Base-by-base conservation (phyloP, 1,140 invertebrate genomes). In the Marisa cornuarietis region DNA sequence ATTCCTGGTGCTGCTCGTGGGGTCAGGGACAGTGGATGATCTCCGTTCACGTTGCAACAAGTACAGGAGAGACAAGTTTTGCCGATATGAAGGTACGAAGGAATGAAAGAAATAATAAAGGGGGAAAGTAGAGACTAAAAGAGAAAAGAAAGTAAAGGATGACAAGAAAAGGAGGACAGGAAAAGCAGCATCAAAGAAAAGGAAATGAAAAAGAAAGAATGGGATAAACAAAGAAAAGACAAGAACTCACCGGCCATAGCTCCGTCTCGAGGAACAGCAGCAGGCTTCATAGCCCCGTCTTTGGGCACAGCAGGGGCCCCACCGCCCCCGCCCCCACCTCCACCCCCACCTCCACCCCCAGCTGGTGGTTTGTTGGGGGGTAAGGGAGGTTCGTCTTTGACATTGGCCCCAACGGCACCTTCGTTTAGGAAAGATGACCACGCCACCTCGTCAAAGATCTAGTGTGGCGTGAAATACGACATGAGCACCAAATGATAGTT, bases 371-470 rank as follows among this genome's bases (percentile, higher is more conserved):
- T 77, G n/a, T 42, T 77, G 20, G 63, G 63, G 26, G 18, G 63
- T 31, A 77, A n/a, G 11, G 42, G 63, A 2, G 76, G 76, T n/a
- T 77, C 76, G 63, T 77, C 76, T 63, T 77, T 77, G 42, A 77
- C 63, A 63, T 77, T 77, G 76, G 63, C 76, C 5, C 76, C 76
- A 1, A 77, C 76, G 20, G 54, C 65, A 0, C 76, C 76, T 49
- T 77, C 76, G n/a, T 68, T 68, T 18, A 77, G 63, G 20, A 77
- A n/a, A 0, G 76, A 77, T 8, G 76, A 77, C 76, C 76, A 77
- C 14, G 76, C 76, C 6, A 42, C 65, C 10, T 42, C 51, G 65
- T 77, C 76, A 20, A 77, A 77, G 3, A 77, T 54, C 76, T 77
- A 49, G 14, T 31, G 61, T 58, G 52, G 16, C 54, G 54, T 3